Percentiles rank a stretch among this genome's conserved stretches.
These are phyloP conservation scores for Yoshiicerus persimilis DNA, from an alignment of 1,140 invertebrate species.

Conservation along the genomic window DNA sequence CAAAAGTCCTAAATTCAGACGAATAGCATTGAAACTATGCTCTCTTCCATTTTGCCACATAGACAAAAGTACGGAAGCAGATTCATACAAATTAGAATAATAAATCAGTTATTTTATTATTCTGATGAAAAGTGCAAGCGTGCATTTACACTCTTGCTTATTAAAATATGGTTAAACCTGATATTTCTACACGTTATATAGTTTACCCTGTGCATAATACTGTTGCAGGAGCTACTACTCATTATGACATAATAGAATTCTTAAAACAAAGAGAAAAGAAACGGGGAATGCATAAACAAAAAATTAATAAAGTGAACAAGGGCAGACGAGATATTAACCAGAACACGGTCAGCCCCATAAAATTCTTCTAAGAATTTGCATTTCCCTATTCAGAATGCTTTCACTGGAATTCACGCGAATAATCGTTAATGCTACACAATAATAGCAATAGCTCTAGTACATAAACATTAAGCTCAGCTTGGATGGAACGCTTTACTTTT, in stretches of 20 bases:
- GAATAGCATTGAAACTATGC: not conserved
- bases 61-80: not conserved
- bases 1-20: not conserved
- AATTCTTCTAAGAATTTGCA: not conserved
- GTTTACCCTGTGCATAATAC: too few species aligned
- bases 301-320: not conserved
- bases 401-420: not conserved
- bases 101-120: not conserved
- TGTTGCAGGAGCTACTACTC: too few species aligned
- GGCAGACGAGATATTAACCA: not conserved
- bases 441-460: not conserved
- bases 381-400: not conserved
- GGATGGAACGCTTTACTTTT: not conserved
- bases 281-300: not conserved
- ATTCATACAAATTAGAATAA: not conserved
- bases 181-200: too few species aligned
- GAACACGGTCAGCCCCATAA: not conserved
- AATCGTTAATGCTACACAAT: not conserved
- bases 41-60: not conserved
- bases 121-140: conserved; percentile 21
- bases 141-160: conserved; percentile 5
- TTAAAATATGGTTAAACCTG: too few species aligned
- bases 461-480: not conserved
- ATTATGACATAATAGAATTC: not conserved
- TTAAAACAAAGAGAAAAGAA: too few species aligned